Evolutionary conservation across 2,113 vertebrate genomes (phyloP).

Genomic region (Nymphicus hollandicus): DNA sequence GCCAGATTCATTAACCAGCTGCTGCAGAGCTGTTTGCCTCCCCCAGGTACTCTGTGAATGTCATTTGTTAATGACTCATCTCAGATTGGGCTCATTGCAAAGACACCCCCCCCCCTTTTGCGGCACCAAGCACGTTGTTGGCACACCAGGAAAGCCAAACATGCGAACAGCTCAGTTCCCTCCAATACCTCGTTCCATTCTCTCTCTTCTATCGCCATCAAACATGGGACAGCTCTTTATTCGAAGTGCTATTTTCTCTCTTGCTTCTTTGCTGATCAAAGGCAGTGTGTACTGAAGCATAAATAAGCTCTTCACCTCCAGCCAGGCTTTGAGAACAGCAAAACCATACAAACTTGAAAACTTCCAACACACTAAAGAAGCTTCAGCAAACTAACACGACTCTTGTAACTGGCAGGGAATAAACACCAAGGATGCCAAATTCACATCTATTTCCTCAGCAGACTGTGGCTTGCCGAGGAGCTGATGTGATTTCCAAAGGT

Average conservation of each 20-base stretch:
- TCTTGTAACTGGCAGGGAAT: not conserved
- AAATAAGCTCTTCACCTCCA: constrained; percentile 12
- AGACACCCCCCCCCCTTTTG: not conserved
- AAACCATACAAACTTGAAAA: not conserved
- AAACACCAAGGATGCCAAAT: not conserved
- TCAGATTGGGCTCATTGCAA: constrained; percentile 33
- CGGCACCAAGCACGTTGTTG: not conserved
- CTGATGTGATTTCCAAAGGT: not conserved
- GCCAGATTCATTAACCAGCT: constrained; percentile 69
- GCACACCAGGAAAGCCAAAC: not conserved
- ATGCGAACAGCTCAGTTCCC: not conserved
- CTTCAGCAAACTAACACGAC: not conserved
- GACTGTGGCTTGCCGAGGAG: not conserved
- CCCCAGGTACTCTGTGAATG: constrained; percentile 59
- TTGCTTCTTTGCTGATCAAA: constrained; percentile 17
- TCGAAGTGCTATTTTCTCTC: not conserved
- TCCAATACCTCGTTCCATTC: not conserved
- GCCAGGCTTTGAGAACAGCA: constrained; percentile 1
- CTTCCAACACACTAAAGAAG: not conserved
- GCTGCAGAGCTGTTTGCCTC: constrained; percentile 58
- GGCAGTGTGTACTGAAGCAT: not conserved
- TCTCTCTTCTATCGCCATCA: not conserved
- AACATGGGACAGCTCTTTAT: not conserved
- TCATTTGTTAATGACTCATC: constrained; percentile 64
- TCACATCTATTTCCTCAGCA: not conserved